Conservation (phyloP, 2,113 vertebrate genomes). For the Felis chaus region DNA sequence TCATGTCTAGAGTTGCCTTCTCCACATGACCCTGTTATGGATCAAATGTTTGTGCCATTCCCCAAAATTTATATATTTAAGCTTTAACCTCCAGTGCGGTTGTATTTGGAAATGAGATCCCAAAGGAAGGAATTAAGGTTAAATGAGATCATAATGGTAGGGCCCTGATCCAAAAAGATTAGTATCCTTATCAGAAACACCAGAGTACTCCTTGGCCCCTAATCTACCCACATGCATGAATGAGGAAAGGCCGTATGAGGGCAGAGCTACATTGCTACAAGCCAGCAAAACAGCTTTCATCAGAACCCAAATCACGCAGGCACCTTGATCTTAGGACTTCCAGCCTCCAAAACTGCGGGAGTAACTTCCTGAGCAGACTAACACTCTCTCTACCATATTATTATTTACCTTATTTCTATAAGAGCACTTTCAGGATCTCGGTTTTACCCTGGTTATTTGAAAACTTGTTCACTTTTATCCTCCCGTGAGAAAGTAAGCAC, state of each 20-base stretch:
- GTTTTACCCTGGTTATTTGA: background rate
- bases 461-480: background rate
- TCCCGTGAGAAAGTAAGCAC: background rate
- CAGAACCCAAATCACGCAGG: fast-evolving
- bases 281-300: background rate
- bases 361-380: no score
- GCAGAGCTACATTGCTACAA: background rate
- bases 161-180: background rate
- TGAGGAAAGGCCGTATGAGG: background rate
- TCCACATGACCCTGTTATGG: background rate
- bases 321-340: background rate
- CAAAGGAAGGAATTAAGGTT: background rate
- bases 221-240: background rate
- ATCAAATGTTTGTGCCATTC: background rate
- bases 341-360: background rate
- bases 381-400: background rate
- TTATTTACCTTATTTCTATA: background rate
- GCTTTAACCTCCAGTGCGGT: background rate
- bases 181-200: background rate
- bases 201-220: background rate
- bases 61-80: background rate
- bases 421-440: background rate
- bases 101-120: background rate
- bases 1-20: background rate
- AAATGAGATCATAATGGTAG: background rate